These are phyloP conservation scores for Camponotus fellah DNA, from an alignment of 2,888 invertebrate genomes.

Conservation along the genomic window DNA sequence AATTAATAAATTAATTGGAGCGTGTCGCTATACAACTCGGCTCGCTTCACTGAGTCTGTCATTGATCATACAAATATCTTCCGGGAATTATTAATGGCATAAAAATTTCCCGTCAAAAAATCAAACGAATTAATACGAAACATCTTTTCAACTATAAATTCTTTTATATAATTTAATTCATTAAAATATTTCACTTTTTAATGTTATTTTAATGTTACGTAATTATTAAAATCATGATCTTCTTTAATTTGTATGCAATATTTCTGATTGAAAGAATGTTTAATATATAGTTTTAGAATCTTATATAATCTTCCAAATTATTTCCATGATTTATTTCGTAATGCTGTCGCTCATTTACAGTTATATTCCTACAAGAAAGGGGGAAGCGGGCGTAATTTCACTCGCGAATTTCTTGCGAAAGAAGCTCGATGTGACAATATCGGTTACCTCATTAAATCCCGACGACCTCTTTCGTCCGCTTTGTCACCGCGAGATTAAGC, in stretches of 20 bases:
- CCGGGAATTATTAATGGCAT: neutral
- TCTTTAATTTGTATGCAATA: neutral
- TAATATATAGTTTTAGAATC: neutral
- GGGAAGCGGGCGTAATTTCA: neutral
- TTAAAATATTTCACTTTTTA: neutral
- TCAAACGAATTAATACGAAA: neutral
- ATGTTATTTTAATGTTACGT: neutral
- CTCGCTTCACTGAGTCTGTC: conserved; percentile 26
- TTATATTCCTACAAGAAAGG: neutral
- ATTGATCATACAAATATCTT: neutral
- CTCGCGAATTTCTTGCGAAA: conserved; percentile 28
- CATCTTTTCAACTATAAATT: neutral
- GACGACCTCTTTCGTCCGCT: conserved; percentile 8
- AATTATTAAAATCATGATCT: neutral
- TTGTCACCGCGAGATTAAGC: conserved; percentile 41
- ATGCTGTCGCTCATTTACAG: neutral
- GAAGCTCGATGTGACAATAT: neutral
- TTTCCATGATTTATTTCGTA: conserved; percentile 31
- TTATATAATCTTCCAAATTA: neutral
- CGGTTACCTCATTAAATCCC: conserved; percentile 42
- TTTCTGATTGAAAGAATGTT: neutral
- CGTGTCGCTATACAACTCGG: conserved; percentile 66
- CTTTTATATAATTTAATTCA: neutral
- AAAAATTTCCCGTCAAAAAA: neutral
- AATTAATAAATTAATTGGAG: conserved; percentile 76